Conservation (phyloP, 1,140 invertebrate species). For the Pogonognathellus flavescens region DNA sequence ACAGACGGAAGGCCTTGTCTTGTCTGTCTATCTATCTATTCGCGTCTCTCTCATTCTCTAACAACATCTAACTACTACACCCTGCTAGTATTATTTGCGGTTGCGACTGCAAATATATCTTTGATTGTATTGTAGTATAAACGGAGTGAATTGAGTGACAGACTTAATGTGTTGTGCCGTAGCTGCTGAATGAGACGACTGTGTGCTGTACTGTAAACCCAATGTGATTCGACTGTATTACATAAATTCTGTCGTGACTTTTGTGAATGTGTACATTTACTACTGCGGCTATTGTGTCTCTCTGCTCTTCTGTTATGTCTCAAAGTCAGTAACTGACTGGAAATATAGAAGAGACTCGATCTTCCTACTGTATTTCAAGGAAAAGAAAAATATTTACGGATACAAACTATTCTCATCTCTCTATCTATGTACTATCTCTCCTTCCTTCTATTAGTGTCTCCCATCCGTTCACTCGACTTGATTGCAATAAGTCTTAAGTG, state of each 20-base stretch:
- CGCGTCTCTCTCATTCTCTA: not conserved
- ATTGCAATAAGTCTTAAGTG: constrained; percentile 44
- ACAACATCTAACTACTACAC: not conserved
- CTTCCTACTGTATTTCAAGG: no score
- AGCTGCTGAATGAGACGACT: constrained; percentile 18
- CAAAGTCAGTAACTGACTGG: no score
- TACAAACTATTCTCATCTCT: no score
- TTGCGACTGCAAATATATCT: not conserved
- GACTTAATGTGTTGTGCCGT: constrained; percentile 42
- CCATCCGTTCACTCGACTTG: constrained; percentile 15
- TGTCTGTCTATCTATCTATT: not conserved
- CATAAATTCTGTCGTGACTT: not conserved
- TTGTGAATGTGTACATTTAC: not conserved
- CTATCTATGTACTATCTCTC: not conserved
- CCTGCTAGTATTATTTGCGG: not conserved
- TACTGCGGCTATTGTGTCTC: not conserved
- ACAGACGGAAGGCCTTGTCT: not conserved
- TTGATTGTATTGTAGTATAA: constrained; percentile 19
- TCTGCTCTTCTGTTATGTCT: no score
- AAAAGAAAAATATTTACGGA: no score
- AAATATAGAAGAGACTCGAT: no score
- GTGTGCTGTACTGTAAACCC: not conserved
- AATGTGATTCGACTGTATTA: no score
- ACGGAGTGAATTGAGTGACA: constrained; percentile 26
- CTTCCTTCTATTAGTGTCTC: not conserved